phyloP scores from a whole-genome alignment of 2,797 vertebrate species.

The Betta splendens region DNA sequence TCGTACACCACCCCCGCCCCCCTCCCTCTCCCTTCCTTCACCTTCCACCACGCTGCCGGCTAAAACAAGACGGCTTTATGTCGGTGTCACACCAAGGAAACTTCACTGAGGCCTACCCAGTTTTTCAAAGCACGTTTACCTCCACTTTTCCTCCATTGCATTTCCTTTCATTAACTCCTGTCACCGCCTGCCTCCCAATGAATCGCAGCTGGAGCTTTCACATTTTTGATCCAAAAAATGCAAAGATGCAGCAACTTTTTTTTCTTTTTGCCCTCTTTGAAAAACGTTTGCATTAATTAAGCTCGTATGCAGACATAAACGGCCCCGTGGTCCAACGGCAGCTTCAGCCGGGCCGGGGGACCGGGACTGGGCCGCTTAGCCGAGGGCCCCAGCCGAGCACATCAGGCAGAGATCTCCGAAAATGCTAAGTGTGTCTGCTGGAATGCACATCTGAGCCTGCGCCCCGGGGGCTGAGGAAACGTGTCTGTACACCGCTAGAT shows the following conservation, averaged over 20 bases:
- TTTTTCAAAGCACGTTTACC: conserved; percentile 53
- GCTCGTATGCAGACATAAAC: neutral
- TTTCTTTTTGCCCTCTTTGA: too few species aligned
- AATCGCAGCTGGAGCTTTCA: conserved; percentile 7
- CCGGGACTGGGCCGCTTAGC: conserved; percentile 40
- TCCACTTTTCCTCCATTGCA: conserved; percentile 10
- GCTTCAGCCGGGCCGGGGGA: conserved; percentile 31
- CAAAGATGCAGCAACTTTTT: neutral
- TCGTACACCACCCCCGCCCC: conserved; percentile 34
- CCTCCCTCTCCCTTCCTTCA: conserved; percentile 59
- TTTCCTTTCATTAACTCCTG: conserved; percentile 43
- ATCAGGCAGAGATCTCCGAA: conserved; percentile 67
- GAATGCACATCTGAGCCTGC: conserved; percentile 82
- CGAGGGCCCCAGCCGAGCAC: conserved; percentile 42
- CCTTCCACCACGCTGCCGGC: conserved; percentile 70
- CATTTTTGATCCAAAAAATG: neutral
- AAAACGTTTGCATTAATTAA: too few species aligned
- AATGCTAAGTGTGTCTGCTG: conserved; percentile 81
- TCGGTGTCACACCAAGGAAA: conserved; percentile 74
- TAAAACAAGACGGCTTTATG: conserved; percentile 84
- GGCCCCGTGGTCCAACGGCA: conserved; percentile 4
- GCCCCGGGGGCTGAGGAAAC: conserved; percentile 81
- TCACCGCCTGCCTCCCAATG: conserved; percentile 7
- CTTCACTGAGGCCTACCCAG: conserved; percentile 59
- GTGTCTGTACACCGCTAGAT: conserved; percentile 83